Conservation (phyloP, 2,113 vertebrate species). For the Budorcas taxicolor region DNA sequence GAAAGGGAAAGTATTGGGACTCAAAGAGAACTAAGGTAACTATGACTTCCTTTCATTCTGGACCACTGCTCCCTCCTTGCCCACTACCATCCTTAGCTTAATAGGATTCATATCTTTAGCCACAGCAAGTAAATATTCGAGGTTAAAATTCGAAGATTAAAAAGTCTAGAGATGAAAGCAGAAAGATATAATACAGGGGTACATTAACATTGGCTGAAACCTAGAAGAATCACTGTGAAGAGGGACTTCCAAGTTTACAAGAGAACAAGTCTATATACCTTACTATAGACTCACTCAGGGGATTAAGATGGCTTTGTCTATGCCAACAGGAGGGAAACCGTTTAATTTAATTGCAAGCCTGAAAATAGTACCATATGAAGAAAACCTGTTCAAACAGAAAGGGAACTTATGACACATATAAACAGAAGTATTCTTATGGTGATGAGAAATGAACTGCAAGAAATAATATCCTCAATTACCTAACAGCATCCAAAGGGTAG, state of each 20-base stretch:
- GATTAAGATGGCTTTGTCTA: neutral
- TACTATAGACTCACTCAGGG: neutral
- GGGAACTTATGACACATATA: neutral
- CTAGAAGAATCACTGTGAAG: neutral
- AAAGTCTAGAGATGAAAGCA: neutral
- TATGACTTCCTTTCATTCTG: neutral
- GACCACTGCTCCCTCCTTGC: fast-evolving
- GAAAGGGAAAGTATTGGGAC: neutral
- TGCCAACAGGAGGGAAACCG: neutral
- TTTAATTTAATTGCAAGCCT: neutral
- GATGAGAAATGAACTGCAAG: neutral
- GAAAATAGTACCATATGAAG: neutral
- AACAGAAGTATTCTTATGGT: neutral
- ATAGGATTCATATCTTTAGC: neutral
- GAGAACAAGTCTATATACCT: neutral
- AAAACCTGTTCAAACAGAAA: neutral
- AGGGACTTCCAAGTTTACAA: neutral
- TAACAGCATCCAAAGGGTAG: neutral
- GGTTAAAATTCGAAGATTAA: neutral
- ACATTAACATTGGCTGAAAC: neutral
- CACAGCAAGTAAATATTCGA: neutral
- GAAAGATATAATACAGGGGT: neutral
- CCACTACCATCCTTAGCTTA: neutral
- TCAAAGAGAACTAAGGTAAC: neutral
- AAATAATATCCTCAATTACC: neutral